phyloP scores from a whole-genome alignment of 2,113 vertebrate genomes.

The Panthera leo region DNA sequence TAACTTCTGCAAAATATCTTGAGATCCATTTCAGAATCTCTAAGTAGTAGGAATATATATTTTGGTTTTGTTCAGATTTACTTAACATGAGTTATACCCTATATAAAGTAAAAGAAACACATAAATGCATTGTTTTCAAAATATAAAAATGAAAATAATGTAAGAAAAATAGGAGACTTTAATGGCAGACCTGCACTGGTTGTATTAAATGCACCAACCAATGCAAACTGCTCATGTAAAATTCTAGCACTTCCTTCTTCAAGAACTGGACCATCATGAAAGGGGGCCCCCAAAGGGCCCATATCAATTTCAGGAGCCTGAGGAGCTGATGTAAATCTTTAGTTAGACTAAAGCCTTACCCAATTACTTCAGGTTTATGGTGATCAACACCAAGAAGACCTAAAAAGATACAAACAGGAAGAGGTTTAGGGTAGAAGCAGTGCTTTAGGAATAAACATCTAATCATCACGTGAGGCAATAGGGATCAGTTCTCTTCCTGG shows the following conservation, averaged over 20 bases:
- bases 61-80: background rate
- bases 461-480: background rate
- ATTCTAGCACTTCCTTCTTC: conserved; percentile 73
- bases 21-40: background rate
- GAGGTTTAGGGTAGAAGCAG: background rate
- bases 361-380: background rate
- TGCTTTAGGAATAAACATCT: background rate
- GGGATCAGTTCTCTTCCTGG: background rate
- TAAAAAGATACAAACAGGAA: background rate
- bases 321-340: conserved; percentile 62
- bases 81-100: background rate
- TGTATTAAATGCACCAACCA: background rate
- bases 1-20: background rate
- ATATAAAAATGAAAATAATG: background rate
- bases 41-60: background rate
- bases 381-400: background rate
- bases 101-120: background rate
- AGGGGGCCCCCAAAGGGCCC: conserved; percentile 79
- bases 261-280: conserved; percentile 80
- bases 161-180: background rate
- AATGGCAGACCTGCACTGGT: background rate
- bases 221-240: background rate
- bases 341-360: background rate
- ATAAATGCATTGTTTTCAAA: background rate
- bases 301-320: conserved; percentile 77